Base-by-base conservation (phyloP, 2,113 vertebrate species). In the Dasyornis broadbenti region DNA sequence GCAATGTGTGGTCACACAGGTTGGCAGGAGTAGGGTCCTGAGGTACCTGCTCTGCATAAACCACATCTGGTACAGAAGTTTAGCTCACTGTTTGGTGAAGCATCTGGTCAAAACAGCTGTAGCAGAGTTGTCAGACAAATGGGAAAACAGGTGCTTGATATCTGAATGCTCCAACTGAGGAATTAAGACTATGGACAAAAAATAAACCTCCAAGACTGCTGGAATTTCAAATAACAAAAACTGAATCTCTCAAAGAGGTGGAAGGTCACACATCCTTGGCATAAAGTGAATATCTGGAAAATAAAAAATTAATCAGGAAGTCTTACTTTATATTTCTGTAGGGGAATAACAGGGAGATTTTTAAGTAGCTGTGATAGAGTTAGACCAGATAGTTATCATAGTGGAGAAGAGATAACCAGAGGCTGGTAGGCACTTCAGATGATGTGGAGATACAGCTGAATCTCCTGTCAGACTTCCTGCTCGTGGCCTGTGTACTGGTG, bases 1-100 rank as follows among this genome's bases (percentile, higher is more conserved):
- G n/a, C 31, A 26, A 3, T 3, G 6, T 0, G 2, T 71, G 35
- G 33, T 59, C 8, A 13, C 2, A 4, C 13, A 50, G n/a, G 23
- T 13, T 54, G 27, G n/a, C 53, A 68, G 42, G 50, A 63, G 35
- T 16, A 37, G 22, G 13, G 39, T 78, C 50, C 39, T 64, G 61
- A 63, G 63, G 47, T 49, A 13, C n/a, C 54, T 1, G 5, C 26
- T 85, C 8, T 30, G 13, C 20, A 9, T 0, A 27, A n/a, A 9
- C 60, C 54, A 27, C 2, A 1, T 52, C 33, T 75, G 65, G 13
- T 72, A 31, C 54, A 53, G 47, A 42, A 60, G 21, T 63, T 35
- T 9, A 66, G 22, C 18, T 66, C 57, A 28, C 37, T 45, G 8
- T 35, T 47, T 47, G 63, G 47, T 81, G 68, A 86, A 82, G n/a